Evolutionary conservation across 1,140 invertebrate genomes (phyloP).

Genomic region (Goniozus legneri): DNA sequence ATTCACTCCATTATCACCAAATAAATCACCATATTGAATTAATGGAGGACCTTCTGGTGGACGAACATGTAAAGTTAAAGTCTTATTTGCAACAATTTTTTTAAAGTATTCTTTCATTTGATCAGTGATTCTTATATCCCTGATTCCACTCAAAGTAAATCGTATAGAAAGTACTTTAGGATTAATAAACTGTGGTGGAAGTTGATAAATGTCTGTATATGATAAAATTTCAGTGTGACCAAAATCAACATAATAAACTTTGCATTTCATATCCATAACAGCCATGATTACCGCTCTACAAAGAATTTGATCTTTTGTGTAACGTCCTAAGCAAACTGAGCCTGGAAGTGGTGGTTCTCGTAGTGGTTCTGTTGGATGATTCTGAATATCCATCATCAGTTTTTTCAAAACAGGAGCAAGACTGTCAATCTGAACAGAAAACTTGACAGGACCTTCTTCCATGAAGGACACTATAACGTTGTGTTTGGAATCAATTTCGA

Average conservation of each 20-base stretch:
- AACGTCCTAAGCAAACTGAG: constrained; percentile 68
- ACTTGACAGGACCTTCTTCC: constrained; percentile 70
- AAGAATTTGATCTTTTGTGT: constrained; percentile 61
- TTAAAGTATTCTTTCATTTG: constrained; percentile 70
- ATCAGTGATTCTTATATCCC: constrained; percentile 61
- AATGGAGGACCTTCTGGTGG: constrained; percentile 64
- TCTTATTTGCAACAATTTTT: constrained; percentile 60
- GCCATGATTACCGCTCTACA: constrained; percentile 71
- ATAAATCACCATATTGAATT: constrained; percentile 70
- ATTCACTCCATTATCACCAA: constrained; percentile 57
- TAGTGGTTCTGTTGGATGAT: constrained; percentile 48
- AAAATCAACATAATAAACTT: constrained; percentile 76
- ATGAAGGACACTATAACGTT: constrained; percentile 69
- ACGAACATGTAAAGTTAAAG: constrained; percentile 62
- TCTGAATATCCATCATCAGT: constrained; percentile 68
- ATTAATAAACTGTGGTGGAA: constrained; percentile 66
- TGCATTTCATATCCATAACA: constrained; percentile 57
- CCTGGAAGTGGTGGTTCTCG: constrained; percentile 65
- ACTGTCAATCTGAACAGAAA: constrained; percentile 67
- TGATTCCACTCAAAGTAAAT: constrained; percentile 67
- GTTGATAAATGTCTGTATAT: constrained; percentile 66
- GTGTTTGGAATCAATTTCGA: constrained; percentile 61
- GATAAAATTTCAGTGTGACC: constrained; percentile 69
- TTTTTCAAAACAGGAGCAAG: constrained; percentile 57
- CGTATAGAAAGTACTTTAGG: constrained; percentile 70